Base-by-base conservation (phyloP, 2,113 vertebrate species). In the Cnemophilus loriae region DNA sequence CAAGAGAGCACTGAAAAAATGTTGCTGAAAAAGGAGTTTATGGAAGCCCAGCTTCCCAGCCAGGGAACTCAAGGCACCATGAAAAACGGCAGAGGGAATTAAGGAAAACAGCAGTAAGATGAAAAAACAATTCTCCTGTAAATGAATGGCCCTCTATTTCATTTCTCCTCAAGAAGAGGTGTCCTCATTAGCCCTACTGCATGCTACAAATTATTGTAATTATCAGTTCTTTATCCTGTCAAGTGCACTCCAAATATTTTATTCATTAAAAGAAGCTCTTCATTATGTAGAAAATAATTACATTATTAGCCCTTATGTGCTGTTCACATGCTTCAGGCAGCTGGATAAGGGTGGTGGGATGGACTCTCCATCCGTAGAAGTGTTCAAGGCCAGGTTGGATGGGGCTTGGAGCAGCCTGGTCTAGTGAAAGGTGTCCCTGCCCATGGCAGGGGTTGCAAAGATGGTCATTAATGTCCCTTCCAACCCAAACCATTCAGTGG, bases 161-260 rank as follows among this genome's bases (percentile, higher is more conserved):
- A 55, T 76, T 94, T 75, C 69, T 95, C 53, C 71, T 91, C 59
- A 59, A 32, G 87, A 92, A 59, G 82, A 92, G 79, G 74, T 59
- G 83, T 94, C 84, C 53, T 96, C 67, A 84, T 96, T 93, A 87
- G 61, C 89, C 59, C 42, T 88, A 42, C 44, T 88, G 61, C 30
- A 24, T 49, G 50, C 94, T 93, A 88, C 55, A 32, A 39, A 63
- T 84, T 78, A 77, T 59, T 67, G 33, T 80, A 84, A 75, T 94
- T 94, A 76, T 68, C 18, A 84, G 82, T 90, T 86, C 87, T 96
- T 95, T 78, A 60, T 89, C 47, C 70, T 75, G 61, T 74, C 52
- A 91, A 89, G 90, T 89, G 49, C 69, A 61, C 81, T 91, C 75
- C 79, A 87, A 73, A 78, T 96, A 92, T 75, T 96, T 92, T 92